Evolutionary conservation across 30 jellyfish, hydroid and myxozoan species (phyloP).

Genomic region (Calvadosia cruxmelitensis): DNA sequence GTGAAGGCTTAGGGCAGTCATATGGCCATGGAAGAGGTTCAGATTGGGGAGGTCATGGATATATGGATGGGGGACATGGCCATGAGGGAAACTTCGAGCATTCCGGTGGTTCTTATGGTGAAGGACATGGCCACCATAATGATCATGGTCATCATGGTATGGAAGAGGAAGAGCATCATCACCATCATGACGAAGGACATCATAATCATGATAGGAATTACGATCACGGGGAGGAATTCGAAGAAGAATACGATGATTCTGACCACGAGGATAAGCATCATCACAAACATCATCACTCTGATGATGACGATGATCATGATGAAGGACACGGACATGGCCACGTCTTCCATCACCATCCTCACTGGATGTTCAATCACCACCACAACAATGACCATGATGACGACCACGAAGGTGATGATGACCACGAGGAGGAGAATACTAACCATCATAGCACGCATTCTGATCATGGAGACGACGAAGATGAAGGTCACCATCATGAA

Average conservation of each 20-base stretch:
- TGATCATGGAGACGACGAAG: conserved; percentile 21
- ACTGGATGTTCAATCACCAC: background rate
- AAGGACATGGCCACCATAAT: conserved; percentile 7
- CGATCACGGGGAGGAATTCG: conserved; percentile 33
- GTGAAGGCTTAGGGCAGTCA: background rate
- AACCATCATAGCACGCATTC: conserved; percentile 21
- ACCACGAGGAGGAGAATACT: conserved; percentile 12
- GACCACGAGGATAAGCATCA: conserved; percentile 7
- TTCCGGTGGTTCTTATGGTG: background rate
- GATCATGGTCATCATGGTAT: conserved; percentile 19
- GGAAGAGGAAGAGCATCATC: conserved; percentile 21
- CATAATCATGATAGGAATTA: conserved; percentile 11
- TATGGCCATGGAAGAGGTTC: conserved; percentile 4
- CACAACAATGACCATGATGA: conserved; percentile 12
- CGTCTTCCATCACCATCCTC: background rate
- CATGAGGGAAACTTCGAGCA: background rate
- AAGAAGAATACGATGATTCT: conserved; percentile 7
- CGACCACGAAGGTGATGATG: conserved; percentile 14
- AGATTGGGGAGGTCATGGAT: background rate
- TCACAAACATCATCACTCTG: background rate
- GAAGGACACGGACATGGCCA: conserved; percentile 1
- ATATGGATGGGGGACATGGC: background rate
- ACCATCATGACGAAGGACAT: conserved; percentile 20
- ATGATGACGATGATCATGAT: background rate
- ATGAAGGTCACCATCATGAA: conserved; percentile 18